A percentile compares a stretch with the other conserved stretches of the same genome.
Conservation (phyloP, 2,797 vertebrate genomes). For the Allobates femoralis region DNA sequence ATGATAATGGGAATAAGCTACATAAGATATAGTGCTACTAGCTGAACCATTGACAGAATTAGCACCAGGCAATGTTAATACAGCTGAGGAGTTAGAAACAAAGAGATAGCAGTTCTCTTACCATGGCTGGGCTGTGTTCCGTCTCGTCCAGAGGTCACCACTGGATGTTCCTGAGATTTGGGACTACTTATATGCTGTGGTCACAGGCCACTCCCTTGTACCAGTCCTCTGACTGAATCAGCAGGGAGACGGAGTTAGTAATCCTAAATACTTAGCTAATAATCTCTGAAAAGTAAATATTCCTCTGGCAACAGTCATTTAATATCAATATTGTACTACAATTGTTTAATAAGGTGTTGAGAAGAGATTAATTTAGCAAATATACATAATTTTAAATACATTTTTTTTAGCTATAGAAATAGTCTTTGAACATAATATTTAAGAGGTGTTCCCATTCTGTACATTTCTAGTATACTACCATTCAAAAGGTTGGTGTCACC, state of each 20-base stretch:
- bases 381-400: too few relatives aligned
- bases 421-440: too few relatives aligned
- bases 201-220: constrained; percentile 35
- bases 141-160: not conserved
- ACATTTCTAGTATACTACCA: too few relatives aligned
- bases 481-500: too few relatives aligned
- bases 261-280: constrained; percentile 38
- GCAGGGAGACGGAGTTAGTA: not conserved
- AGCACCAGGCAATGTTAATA: not conserved
- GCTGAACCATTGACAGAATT: not conserved
- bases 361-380: too few relatives aligned
- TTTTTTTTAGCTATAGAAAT: too few relatives aligned
- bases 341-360: not conserved
- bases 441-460: too few relatives aligned
- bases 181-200: constrained; percentile 21
- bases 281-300: constrained; percentile 38
- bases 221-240: not conserved
- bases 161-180: not conserved
- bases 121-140: constrained; percentile 27
- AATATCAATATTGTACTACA: not conserved
- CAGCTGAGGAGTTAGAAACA: not conserved
- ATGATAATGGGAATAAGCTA: too few relatives aligned
- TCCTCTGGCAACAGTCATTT: not conserved
- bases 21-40: not conserved
- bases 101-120: not conserved